Conservation (phyloP, 2,797 vertebrate genomes). For the Phrynocephalus vlangalii region DNA sequence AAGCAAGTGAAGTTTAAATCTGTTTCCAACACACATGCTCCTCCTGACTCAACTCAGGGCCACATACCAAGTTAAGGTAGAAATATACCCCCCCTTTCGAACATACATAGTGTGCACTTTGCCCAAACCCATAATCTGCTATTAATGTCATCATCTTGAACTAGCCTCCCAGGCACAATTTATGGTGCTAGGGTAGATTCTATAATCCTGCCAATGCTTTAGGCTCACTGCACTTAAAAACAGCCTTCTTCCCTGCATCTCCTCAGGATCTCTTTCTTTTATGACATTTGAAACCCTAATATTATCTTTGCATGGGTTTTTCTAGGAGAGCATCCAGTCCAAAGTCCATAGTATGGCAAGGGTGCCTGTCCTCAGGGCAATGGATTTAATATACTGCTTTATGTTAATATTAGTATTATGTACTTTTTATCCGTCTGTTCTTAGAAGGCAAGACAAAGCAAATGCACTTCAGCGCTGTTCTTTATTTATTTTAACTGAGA, state of each 20-base stretch:
- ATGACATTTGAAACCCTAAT: neutral
- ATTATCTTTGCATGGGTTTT: neutral
- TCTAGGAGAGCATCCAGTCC: neutral
- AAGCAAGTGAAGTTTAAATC: too few species aligned
- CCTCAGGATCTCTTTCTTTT: neutral
- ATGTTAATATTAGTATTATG: slow-evolving; percentile 44
- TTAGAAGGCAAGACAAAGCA: neutral
- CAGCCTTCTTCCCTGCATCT: neutral
- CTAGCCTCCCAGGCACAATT: neutral
- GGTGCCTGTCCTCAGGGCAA: neutral
- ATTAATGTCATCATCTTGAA: too few species aligned
- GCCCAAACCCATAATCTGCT: too few species aligned
- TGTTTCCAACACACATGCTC: too few species aligned
- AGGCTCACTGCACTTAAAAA: too few species aligned
- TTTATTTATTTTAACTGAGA: slow-evolving; percentile 17
- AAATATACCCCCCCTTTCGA: too few species aligned
- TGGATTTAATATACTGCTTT: neutral
- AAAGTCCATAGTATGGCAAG: neutral
- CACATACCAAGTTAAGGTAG: too few species aligned
- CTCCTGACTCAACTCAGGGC: too few species aligned
- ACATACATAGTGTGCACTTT: neutral
- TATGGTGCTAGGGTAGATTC: neutral
- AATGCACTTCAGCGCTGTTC: fast-evolving
- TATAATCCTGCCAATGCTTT: neutral
- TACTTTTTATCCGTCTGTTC: slow-evolving; percentile 55